Evolutionary conservation across 2,888 invertebrate species (phyloP), one percentile per base, ranked within the genome.

Genomic region (Dendrolimus pini): DNA sequence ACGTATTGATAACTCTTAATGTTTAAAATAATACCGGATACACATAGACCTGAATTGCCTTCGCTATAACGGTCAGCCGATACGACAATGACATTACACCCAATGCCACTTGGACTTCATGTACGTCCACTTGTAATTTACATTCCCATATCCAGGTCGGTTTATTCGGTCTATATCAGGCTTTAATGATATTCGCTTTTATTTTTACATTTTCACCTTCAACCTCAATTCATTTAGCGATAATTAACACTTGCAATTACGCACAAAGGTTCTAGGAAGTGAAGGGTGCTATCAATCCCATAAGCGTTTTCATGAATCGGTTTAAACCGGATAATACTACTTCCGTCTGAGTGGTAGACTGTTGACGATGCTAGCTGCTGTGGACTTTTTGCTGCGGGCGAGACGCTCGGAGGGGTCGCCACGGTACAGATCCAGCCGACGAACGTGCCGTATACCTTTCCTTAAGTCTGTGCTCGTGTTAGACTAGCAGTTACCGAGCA

Each of bases 401-500:
- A 62, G 64, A 62, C 61, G 61, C 56, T 65, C 66, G 67, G 75
- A 69, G 76, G 79, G 75, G 77, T 70, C 70, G 72, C 61, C 65
- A 47, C 9, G 9, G 2, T 47, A 47, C 9, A 63, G 68, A 64
- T 69, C 60, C 63, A 63, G 62, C 30, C 30, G 30, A 30, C 30
- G 6, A 30, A 70, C 66, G 63, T 68, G 66, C 65, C 72, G 69
- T 67, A 73, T 72, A 72, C 75, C 79, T 79, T 80, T 80, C 81
- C 80, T 82, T 76, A 73, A 70, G 71, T 64, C 66, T 68, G 70
- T 76, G 12, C 47, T 47, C 47, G 47, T 47, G 47, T 47, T 47
- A 30, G 30, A 3, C 30, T 30, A 12, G 47, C 47, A 88, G 85
- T 87, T 68, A 65, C 73, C 71, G 69, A 73, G 72, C 77, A 75